These are phyloP conservation scores for Nomada hirtipes DNA, from an alignment of 2,888 invertebrate species.

Conservation along the genomic window DNA sequence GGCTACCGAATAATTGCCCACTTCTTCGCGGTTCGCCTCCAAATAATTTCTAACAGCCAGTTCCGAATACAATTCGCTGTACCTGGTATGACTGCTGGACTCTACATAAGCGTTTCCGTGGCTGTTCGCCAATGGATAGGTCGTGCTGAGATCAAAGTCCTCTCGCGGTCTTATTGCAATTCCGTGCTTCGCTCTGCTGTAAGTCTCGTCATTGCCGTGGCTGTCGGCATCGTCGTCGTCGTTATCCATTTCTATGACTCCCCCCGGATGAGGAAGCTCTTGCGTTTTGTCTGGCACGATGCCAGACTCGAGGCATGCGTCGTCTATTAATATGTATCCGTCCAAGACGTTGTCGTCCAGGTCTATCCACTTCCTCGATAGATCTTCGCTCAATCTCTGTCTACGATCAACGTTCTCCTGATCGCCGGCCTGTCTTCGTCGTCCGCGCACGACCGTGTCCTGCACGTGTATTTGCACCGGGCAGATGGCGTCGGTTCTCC, in stretches of 20 bases:
- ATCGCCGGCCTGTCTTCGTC: slow-evolving; percentile 26
- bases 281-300: slow-evolving; percentile 41
- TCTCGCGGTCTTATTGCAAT: slow-evolving; percentile 7
- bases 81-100: slow-evolving; percentile 68
- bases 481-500: slow-evolving; percentile 68
- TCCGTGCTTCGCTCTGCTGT: slow-evolving; percentile 49
- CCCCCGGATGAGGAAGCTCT: slow-evolving; percentile 53
- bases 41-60: slow-evolving; percentile 52
- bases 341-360: slow-evolving; percentile 67
- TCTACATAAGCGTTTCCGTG: slow-evolving; percentile 67
- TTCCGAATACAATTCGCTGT: slow-evolving; percentile 59
- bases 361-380: slow-evolving; percentile 63
- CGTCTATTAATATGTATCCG: slow-evolving; percentile 70
- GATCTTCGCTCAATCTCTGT: slow-evolving; percentile 27
- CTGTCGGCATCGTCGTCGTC: slow-evolving; percentile 69
- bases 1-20: slow-evolving; percentile 66
- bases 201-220: slow-evolving; percentile 71
- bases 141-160: slow-evolving; percentile 58
- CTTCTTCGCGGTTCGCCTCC: slow-evolving; percentile 40
- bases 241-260: slow-evolving; percentile 50
- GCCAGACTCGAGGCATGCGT: slow-evolving; percentile 48
- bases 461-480: slow-evolving; percentile 72
- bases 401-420: background rate
- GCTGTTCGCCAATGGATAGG: slow-evolving; percentile 67
- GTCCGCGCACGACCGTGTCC: slow-evolving; percentile 53